Percentiles rank a stretch among this genome's conserved stretches.
Evolutionary conservation across 2,797 vertebrate genomes (phyloP).

Genomic region (Mormyrus proboscirostris): DNA sequence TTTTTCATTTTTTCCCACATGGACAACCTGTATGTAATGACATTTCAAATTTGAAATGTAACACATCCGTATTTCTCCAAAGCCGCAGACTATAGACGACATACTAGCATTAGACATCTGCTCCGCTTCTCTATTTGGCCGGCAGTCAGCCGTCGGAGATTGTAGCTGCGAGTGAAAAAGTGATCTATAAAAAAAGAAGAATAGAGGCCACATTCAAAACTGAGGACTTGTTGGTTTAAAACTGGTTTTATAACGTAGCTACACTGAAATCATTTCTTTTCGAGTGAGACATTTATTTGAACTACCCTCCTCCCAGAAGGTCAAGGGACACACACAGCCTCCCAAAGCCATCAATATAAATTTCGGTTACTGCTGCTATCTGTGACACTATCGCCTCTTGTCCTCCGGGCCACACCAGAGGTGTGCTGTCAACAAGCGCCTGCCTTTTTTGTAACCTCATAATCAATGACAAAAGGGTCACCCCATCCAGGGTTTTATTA

Average conservation of each 20-base stretch:
- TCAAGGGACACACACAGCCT: constrained; percentile 23
- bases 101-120: neutral
- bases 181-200: constrained; percentile 14
- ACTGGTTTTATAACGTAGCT: neutral
- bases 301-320: constrained; percentile 23
- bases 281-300: constrained; percentile 18
- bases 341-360: constrained; percentile 29
- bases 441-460: constrained; percentile 21
- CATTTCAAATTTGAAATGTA: neutral
- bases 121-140: neutral
- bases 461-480: constrained; percentile 35
- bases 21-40: neutral
- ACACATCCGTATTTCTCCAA: neutral
- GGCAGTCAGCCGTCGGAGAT: neutral
- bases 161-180: neutral
- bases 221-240: neutral
- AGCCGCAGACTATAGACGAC: neutral
- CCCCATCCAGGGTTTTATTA: constrained; percentile 29
- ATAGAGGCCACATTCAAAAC: neutral
- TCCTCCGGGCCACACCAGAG: constrained; percentile 21
- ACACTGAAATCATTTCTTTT: constrained; percentile 2
- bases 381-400: constrained; percentile 17
- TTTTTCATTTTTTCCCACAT: neutral
- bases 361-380: constrained; percentile 25
- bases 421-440: constrained; percentile 13